Conservation (phyloP, 2,888 invertebrate species). For the Cataglyphis albicans region DNA sequence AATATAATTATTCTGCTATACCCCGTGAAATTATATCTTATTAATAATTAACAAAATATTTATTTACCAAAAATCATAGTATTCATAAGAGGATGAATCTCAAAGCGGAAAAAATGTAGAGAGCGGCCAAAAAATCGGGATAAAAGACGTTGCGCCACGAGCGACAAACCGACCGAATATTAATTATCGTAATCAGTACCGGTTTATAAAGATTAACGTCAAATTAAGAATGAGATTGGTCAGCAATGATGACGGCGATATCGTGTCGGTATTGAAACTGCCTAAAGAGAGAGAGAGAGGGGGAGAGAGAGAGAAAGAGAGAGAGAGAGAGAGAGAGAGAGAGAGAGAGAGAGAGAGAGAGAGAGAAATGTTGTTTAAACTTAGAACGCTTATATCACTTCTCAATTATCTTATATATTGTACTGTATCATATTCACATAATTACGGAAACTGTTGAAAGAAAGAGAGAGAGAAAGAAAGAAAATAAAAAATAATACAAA, state of each 20-base stretch:
- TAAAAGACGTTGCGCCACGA: slow-evolving; percentile 17
- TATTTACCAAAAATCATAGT: slow-evolving; percentile 16
- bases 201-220: slow-evolving; percentile 37
- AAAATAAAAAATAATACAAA: neutral
- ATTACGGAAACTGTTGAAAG: neutral
- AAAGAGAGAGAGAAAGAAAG: neutral
- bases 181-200: slow-evolving; percentile 34
- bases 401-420: neutral
- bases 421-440: neutral
- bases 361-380: neutral
- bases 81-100: neutral
- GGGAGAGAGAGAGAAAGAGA: too few species aligned
- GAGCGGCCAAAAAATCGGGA: neutral
- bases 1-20: slow-evolving; percentile 32
- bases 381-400: neutral
- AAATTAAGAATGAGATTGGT: slow-evolving; percentile 21
- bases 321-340: too few species aligned
- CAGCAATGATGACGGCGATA: neutral
- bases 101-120: neutral
- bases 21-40: slow-evolving; percentile 18
- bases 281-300: neutral
- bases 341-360: too few species aligned
- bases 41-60: slow-evolving; percentile 26
- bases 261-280: slow-evolving; percentile 8
- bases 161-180: slow-evolving; percentile 22